These are phyloP conservation scores for Penaeus indicus DNA, from an alignment of 1,140 invertebrate genomes.

Conservation along the genomic window DNA sequence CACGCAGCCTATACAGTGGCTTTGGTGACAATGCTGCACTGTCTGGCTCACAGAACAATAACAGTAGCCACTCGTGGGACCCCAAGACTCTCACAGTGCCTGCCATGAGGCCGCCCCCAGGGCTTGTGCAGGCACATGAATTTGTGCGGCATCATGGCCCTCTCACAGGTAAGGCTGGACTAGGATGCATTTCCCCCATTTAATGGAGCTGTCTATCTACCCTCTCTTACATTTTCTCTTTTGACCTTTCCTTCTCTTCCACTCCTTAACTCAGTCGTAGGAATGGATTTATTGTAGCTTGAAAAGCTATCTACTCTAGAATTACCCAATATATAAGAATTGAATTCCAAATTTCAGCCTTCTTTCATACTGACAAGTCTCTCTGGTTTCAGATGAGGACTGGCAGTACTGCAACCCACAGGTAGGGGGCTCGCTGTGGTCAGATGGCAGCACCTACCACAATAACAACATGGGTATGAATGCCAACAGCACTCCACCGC, in stretches of 20 bases:
- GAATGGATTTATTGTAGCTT: too few species aligned
- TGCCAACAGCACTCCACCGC: constrained; percentile 25
- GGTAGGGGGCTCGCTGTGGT: constrained; percentile 40
- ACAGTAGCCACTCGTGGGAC: constrained; percentile 55
- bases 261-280: too few species aligned
- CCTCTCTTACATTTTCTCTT: neutral
- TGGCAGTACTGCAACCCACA: constrained; percentile 43
- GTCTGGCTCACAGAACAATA: neutral
- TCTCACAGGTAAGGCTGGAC: constrained; percentile 34
- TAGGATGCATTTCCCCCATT: neutral
- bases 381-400: constrained; percentile 11
- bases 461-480: neutral
- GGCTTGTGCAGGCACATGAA: constrained; percentile 45
- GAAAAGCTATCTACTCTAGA: too few species aligned
- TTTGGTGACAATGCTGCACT: constrained; percentile 22
- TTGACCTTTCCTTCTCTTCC: too few species aligned
- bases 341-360: too few species aligned
- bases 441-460: constrained; percentile 22
- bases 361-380: too few species aligned
- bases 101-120: constrained; percentile 47
- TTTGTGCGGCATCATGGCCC: constrained; percentile 25
- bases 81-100: constrained; percentile 50
- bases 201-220: neutral
- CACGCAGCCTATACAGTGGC: constrained; percentile 42
- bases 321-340: too few species aligned